Evolutionary conservation across 2,113 vertebrate species (phyloP).

Genomic region (Vimba vimba): DNA sequence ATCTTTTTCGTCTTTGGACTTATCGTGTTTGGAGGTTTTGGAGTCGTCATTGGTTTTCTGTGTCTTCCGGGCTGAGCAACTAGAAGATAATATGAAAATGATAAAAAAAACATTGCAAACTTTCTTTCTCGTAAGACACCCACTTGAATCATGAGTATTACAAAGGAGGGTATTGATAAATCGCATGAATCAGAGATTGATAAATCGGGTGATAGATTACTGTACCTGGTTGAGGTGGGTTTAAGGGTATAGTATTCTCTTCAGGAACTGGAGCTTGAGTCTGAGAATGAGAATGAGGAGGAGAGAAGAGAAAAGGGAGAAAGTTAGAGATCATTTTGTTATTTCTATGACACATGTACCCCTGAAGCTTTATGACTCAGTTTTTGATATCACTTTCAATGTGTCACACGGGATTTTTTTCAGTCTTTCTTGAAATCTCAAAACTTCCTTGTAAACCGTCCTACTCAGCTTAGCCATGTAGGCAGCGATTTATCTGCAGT

Average conservation of each 20-base stretch:
- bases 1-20: constrained; percentile 52
- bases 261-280: constrained; percentile 42
- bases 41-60: constrained; percentile 71
- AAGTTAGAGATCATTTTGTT: not conserved
- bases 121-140: constrained; percentile 11
- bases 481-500: not conserved
- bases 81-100: constrained; percentile 22
- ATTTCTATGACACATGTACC: not conserved
- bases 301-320: not conserved
- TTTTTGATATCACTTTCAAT: constrained; percentile 6
- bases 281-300: constrained; percentile 52
- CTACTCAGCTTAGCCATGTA: not conserved
- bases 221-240: constrained; percentile 67
- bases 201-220: not conserved
- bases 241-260: constrained; percentile 69
- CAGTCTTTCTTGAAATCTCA: not conserved
- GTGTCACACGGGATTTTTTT: not conserved
- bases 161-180: not conserved
- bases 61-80: constrained; percentile 64
- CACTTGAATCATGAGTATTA: not conserved
- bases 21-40: constrained; percentile 52
- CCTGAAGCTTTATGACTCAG: constrained; percentile 17
- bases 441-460: constrained; percentile 11
- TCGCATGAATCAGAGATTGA: no score
- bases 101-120: not conserved